Conservation (phyloP, 2,797 vertebrate species). For the Rhinichthys osculus region DNA sequence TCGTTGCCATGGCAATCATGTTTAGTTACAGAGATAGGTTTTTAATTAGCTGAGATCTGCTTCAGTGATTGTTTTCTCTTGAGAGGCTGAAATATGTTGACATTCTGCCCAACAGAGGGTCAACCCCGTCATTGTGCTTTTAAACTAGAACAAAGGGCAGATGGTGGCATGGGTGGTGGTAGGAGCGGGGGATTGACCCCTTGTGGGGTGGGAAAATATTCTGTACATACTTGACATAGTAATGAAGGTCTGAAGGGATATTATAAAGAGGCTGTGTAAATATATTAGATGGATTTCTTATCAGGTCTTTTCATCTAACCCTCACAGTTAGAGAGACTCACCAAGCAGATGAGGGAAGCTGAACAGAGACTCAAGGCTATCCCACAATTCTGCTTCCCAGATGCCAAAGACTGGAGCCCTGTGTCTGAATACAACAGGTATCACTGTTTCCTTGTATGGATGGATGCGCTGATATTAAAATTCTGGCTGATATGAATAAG, state of each 20-base stretch:
- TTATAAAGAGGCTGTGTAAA: slow-evolving; percentile 32
- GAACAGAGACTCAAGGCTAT: slow-evolving; percentile 98
- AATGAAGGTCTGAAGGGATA: slow-evolving; percentile 38
- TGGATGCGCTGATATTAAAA: neutral
- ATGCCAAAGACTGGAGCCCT: slow-evolving; percentile 96
- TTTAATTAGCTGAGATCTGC: slow-evolving; percentile 65
- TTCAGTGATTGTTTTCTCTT: slow-evolving; percentile 57
- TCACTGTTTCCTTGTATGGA: neutral
- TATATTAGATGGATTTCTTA: neutral
- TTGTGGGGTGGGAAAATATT: slow-evolving; percentile 58
- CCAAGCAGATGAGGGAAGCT: slow-evolving; percentile 96
- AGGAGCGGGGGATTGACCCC: slow-evolving; percentile 36
- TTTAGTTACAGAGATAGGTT: slow-evolving; percentile 65
- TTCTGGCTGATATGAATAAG: neutral
- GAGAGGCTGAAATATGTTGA: slow-evolving; percentile 64
- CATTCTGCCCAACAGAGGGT: slow-evolving; percentile 55
- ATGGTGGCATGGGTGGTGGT: slow-evolving; percentile 31
- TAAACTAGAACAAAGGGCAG: slow-evolving; percentile 29
- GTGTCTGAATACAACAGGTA: slow-evolving; percentile 95
- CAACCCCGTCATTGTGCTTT: slow-evolving; percentile 49
- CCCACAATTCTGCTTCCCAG: slow-evolving; percentile 98
- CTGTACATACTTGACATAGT: slow-evolving; percentile 59
- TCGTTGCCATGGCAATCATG: slow-evolving; percentile 58
- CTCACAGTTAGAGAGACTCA: slow-evolving; percentile 92
- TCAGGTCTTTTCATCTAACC: slow-evolving; percentile 41